These are phyloP conservation scores for Psittacula derbiana DNA, from an alignment of 2,797 vertebrate species.

Conservation along the genomic window DNA sequence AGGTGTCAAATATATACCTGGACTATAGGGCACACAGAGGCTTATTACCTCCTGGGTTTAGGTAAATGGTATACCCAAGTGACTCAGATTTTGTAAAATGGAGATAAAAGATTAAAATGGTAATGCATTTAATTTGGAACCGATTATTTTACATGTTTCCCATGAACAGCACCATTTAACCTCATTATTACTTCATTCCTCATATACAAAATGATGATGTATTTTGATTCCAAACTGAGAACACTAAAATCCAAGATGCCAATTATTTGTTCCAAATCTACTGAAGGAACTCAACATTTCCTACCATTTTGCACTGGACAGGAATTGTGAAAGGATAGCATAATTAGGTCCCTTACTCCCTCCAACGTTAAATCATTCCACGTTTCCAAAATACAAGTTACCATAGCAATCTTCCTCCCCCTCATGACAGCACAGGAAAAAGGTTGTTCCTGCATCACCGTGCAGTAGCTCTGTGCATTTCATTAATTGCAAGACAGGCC, in stretches of 20 bases:
- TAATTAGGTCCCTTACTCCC: conserved; percentile 54
- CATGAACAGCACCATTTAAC: background rate
- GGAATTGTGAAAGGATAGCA: conserved; percentile 20
- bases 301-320: background rate
- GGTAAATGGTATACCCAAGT: background rate
- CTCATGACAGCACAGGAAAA: conserved; percentile 24
- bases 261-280: background rate
- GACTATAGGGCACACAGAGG: background rate
- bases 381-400: conserved; percentile 69
- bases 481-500: background rate
- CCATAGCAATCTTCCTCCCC: conserved; percentile 62
- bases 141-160: background rate
- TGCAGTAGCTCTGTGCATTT: background rate
- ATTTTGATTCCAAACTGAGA: background rate
- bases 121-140: background rate
- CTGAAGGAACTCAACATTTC: conserved; percentile 7
- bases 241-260: background rate
- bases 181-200: background rate
- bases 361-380: conserved; percentile 24
- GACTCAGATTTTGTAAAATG: background rate
- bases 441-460: conserved; percentile 28
- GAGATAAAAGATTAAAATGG: background rate
- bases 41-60: background rate
- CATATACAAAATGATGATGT: background rate
- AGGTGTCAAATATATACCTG: background rate